phyloP scores from a whole-genome alignment of 2,113 vertebrate genomes.

The Calonectris borealis region DNA sequence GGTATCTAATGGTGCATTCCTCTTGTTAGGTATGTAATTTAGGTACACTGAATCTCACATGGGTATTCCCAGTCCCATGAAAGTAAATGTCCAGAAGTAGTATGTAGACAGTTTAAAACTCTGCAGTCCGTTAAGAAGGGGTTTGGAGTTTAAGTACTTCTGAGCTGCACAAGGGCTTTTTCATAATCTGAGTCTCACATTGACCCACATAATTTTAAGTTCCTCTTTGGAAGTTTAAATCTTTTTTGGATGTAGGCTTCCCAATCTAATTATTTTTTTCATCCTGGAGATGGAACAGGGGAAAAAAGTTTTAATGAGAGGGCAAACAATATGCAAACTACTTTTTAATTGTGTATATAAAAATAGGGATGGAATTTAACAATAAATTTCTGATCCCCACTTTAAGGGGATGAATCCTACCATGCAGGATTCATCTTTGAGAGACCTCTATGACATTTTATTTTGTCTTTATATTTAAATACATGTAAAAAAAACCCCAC shows the following conservation, averaged over 20 bases:
- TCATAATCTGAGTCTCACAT: background rate
- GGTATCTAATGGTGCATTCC: background rate
- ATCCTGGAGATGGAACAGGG: background rate
- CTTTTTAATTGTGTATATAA: background rate
- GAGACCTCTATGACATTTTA: background rate
- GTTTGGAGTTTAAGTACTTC: background rate
- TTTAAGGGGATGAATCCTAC: background rate
- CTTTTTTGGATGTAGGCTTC: background rate
- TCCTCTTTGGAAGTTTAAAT: background rate
- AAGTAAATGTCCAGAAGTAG: background rate
- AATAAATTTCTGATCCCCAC: background rate
- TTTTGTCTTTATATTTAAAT: background rate
- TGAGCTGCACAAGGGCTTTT: background rate
- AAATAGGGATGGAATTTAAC: background rate
- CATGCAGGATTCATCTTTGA: background rate
- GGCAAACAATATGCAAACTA: background rate
- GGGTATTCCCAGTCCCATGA: background rate
- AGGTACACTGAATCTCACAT: background rate
- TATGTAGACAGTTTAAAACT: background rate
- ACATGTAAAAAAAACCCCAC: fast-evolving
- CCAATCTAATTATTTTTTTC: background rate
- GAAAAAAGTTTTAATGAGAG: background rate
- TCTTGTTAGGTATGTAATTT: background rate
- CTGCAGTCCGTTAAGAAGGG: background rate
- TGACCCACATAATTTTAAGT: background rate